phyloP scores from a whole-genome alignment of 2,888 invertebrate species.

The Andrena minutula region DNA sequence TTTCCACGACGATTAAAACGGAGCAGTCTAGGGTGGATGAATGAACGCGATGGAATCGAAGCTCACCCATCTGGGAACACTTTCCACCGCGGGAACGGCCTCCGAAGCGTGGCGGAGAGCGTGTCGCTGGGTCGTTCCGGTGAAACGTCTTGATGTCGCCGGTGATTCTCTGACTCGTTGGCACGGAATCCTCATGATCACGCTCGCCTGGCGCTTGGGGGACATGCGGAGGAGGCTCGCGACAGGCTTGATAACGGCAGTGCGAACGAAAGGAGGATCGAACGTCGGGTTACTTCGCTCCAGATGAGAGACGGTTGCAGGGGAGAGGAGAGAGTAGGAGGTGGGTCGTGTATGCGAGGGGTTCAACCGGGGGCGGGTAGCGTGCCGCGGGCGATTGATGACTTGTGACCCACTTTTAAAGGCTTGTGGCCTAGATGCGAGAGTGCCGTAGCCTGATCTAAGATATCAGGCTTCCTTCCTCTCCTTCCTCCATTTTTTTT shows the following conservation, averaged over 20 bases:
- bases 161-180: slow-evolving; percentile 8
- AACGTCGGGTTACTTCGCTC: slow-evolving; percentile 62
- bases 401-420: slow-evolving; percentile 82
- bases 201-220: slow-evolving; percentile 8
- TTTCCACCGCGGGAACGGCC: too few species aligned
- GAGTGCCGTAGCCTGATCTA: slow-evolving; percentile 74
- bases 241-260: slow-evolving; percentile 33
- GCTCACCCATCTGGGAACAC: too few species aligned
- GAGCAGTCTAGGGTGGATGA: too few species aligned
- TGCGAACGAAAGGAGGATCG: slow-evolving; percentile 33
- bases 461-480: slow-evolving; percentile 63
- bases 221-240: slow-evolving; percentile 5
- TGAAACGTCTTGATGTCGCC: slow-evolving; percentile 37
- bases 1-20: too few species aligned
- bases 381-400: slow-evolving; percentile 80
- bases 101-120: too few species aligned
- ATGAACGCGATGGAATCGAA: too few species aligned
- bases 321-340: slow-evolving; percentile 62
- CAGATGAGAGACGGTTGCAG: slow-evolving; percentile 60
- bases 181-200: slow-evolving; percentile 36
- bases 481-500: slow-evolving; percentile 42
- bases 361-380: slow-evolving; percentile 63
- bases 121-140: slow-evolving; percentile 12
- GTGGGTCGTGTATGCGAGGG: slow-evolving; percentile 52
- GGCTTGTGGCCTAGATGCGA: slow-evolving; percentile 81